These are phyloP conservation scores for Alitta virens DNA, from an alignment of 2,888 invertebrate species.

Conservation along the genomic window DNA sequence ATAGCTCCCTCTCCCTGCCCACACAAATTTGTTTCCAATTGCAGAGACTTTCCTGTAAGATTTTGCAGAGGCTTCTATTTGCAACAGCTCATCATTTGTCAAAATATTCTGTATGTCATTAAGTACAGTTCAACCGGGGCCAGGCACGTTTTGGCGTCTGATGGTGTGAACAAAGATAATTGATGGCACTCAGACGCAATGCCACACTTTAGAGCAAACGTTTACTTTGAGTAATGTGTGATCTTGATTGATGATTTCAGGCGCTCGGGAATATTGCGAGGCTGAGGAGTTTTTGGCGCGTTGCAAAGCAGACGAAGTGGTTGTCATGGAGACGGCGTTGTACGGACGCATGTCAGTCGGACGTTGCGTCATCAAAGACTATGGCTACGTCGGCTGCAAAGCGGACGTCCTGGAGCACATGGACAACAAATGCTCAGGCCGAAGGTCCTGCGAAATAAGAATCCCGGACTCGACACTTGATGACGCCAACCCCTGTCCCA, in stretches of 20 bases:
- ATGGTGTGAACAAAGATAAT: too few relatives aligned
- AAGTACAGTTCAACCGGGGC: too few relatives aligned
- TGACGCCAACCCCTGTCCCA: conserved; percentile 21
- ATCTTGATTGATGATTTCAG: conserved; percentile 5
- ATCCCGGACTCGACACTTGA: conserved; percentile 25
- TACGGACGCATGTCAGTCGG: conserved; percentile 27
- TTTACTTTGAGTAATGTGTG: too few relatives aligned
- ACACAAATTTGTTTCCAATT: too few relatives aligned
- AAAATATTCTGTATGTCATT: too few relatives aligned
- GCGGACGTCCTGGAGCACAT: conserved; percentile 24
- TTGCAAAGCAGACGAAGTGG: conserved; percentile 20
- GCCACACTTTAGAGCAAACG: too few relatives aligned
- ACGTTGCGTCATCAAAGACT: conserved; percentile 23
- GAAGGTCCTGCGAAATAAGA: conserved; percentile 18
- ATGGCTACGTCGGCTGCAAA: conserved; percentile 24
- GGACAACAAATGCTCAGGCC: conserved; percentile 26
- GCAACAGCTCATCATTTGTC: too few relatives aligned
- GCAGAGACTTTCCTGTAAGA: too few relatives aligned
- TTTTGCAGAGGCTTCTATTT: too few relatives aligned
- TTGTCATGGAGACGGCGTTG: conserved; percentile 18
- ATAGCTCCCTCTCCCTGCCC: too few relatives aligned
- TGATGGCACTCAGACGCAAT: too few relatives aligned
- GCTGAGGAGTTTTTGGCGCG: conserved; percentile 24
- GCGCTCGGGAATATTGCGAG: conserved; percentile 22
- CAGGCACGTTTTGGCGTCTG: too few relatives aligned